These are phyloP conservation scores for Apostichopus californicus DNA, from an alignment of 35 echinoderm and acorn worm species.

Conservation along the genomic window DNA sequence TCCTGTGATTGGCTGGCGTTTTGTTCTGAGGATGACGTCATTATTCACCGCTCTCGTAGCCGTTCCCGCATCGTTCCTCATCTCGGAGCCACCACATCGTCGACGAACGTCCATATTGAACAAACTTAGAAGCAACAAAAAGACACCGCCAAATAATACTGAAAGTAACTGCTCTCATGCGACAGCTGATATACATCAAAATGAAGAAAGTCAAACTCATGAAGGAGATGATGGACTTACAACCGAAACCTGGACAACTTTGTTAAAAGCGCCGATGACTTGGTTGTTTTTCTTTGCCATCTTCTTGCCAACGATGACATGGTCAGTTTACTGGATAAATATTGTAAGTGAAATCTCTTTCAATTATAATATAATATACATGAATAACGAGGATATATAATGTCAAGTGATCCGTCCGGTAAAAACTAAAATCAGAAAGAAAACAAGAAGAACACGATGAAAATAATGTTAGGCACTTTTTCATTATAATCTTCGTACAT, in stretches of 20 bases:
- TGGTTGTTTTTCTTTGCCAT: slow-evolving; percentile 28
- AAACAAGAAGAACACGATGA: too few relatives aligned
- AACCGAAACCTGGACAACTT: not conserved
- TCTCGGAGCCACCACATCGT: not conserved
- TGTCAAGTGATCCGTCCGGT: too few relatives aligned
- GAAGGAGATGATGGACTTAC: not conserved
- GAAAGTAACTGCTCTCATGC: not conserved
- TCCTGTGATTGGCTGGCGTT: slow-evolving; percentile 30
- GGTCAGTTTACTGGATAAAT: slow-evolving; percentile 47
- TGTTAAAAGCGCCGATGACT: not conserved
- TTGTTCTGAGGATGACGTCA: slow-evolving; percentile 3
- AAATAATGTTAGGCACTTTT: too few relatives aligned
- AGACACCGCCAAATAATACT: not conserved
- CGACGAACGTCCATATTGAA: not conserved
- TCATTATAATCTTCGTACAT: too few relatives aligned
- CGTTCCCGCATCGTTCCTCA: not conserved
- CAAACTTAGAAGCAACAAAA: not conserved
- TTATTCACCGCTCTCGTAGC: not conserved
- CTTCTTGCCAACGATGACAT: slow-evolving; percentile 28
- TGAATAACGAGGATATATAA: too few relatives aligned
- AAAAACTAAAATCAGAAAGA: too few relatives aligned
- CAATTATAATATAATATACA: too few relatives aligned
- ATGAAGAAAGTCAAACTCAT: too few relatives aligned
- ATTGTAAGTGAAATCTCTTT: slow-evolving; percentile 14
- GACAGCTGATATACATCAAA: too few relatives aligned